Evolutionary conservation across 2,797 vertebrate species (phyloP), one percentile per base, ranked within the genome.

Genomic region (Gymnocypris eckloni): DNA sequence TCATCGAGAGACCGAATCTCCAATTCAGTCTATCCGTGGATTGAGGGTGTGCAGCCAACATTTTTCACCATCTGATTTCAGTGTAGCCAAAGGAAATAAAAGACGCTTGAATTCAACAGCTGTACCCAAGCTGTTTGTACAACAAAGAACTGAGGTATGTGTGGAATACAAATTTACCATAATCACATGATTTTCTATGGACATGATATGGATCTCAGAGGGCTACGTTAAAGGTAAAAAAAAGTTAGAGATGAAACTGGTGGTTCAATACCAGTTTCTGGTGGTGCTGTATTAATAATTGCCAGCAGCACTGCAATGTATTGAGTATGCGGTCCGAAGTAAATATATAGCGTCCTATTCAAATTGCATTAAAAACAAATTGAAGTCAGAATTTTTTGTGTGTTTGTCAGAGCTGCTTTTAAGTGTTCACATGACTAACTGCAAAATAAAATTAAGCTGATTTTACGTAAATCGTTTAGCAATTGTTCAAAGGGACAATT

Each of bases 31-130:
- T 15, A 20, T 81, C 28, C 79, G 79, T 6, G 79, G 79, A 39
- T 25, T 81, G 79, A 66, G 79, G 64, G 79, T 69, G 25, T 81
- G 79, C 64, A 69, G 79, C 64, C 25, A 81, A 39, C 79, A 81
- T 39, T 81, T 81, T 25, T n/a, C 45, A 50, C 64, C 61, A 13
- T 20, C 25, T 4, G 79, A 81, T 69, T 81, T 81, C 45, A 52
- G 6, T 52, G 61, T 37, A 2, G 64, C 11, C 18, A 66, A 69
- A 50, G 61, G 79, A n/a, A 50, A 64, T 45, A 64, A 69, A 81
- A 52, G 45, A 69, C 79, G 79, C 18, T 22, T 81, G 61, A 81
- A 48, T 39, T 52, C 79, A 13, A 81, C 28, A 33, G 79, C 79
- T 52, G 79, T 81, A 10, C 79, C 79, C 1, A 81, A 81, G n/a